Percentiles rank a stretch among this genome's conserved stretches.
Evolutionary conservation across 2,797 vertebrate species (phyloP).

Genomic region (Heterohyrax brucei): DNA sequence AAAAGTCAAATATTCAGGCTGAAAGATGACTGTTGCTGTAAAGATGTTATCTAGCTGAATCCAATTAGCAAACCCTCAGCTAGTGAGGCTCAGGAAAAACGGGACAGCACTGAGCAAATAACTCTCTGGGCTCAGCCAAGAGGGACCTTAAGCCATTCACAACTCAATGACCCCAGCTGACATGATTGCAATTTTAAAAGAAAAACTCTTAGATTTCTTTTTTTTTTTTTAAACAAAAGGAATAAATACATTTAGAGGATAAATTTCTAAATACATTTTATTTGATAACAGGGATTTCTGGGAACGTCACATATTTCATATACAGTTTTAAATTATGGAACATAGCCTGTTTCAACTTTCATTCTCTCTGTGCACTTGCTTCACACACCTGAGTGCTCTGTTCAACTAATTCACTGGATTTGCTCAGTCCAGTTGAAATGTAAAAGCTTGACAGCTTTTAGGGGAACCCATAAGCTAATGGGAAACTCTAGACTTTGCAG

Average conservation of each 20-base stretch:
- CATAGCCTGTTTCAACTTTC: constrained; percentile 1
- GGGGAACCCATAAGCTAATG: background rate
- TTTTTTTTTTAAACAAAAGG: constrained; percentile 20
- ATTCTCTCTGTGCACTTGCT: constrained; percentile 24
- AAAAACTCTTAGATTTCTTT: constrained; percentile 29
- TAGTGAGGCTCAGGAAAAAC: background rate
- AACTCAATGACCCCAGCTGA: background rate
- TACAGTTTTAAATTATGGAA: background rate
- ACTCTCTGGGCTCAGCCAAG: background rate
- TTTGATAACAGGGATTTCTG: background rate
- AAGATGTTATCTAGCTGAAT: background rate
- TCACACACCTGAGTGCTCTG: constrained; percentile 9
- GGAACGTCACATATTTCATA: background rate
- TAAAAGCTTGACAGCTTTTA: background rate
- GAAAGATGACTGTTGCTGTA: background rate
- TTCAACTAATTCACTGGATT: background rate
- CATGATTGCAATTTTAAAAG: background rate
- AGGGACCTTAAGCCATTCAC: background rate
- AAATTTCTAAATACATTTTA: background rate
- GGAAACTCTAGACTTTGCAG: background rate
- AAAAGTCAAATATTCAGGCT: constrained; percentile 39
- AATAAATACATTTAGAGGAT: background rate
- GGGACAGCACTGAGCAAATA: background rate
- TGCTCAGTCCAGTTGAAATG: constrained; percentile 8
- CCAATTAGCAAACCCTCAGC: background rate